Evolutionary conservation across 2,888 invertebrate genomes (phyloP), one percentile per base, ranked within the genome.

Genomic region (Vesta saturnalis): DNA sequence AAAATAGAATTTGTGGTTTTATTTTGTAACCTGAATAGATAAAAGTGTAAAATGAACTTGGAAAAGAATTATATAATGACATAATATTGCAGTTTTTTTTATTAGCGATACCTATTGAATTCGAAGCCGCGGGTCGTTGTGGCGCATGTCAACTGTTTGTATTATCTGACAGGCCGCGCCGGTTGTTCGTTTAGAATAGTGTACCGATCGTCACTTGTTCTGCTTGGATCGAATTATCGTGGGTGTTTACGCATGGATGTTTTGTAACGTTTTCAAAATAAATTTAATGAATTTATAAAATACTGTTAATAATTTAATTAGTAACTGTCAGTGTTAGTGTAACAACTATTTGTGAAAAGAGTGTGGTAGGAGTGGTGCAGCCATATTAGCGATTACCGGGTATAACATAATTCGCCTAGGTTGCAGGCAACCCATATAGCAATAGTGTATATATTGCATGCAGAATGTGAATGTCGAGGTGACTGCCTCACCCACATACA

Each of bases 351-450:
- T 6, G 56, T 58, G 55, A 14, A 66, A 66, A 66, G 35, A 65
- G 60, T 62, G 63, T 60, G 18, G 69, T 70, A 69, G 69, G 68
- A 70, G 67, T 72, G 74, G 73, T 75, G 74, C 77, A 73, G 77
- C 77, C 77, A 77, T 77, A 72, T 77, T 77, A 74, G 69, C 72
- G 66, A 71, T 72, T 72, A 73, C 71, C 70, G 69, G 74, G 70
- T 60, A 67, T 64, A 23, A 16, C 66, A 72, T 70, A 70, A 72
- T 71, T 59, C 77, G 74, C 77, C 76, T 73, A 70, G 68, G 59
- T 73, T 65, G 66, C 77, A 78, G 78, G 80, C 81, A 81, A 80
- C 80, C 79, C 77, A 74, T 64, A 60, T 70, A 70, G 72, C 77
- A 55, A 64, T 47, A 69, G 4, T 19, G 67, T 74, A 73, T 47